phyloP scores from a whole-genome alignment of 2,113 vertebrate genomes.

The Syngnathus floridae region DNA sequence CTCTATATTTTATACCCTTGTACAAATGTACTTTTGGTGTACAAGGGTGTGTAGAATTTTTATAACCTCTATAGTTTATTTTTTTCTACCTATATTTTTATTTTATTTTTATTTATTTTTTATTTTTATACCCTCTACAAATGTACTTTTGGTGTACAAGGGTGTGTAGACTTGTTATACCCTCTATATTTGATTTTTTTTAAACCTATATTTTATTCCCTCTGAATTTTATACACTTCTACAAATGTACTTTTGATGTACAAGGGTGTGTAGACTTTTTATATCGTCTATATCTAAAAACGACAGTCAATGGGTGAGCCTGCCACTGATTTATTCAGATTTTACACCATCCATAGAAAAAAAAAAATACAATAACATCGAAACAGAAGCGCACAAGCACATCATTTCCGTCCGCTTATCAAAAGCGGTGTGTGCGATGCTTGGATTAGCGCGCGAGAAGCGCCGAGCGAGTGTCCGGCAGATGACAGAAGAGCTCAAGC shows the following conservation, averaged over 20 bases:
- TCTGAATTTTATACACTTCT: too few relatives aligned
- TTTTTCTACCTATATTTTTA: too few relatives aligned
- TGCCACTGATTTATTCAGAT: neutral
- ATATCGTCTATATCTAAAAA: neutral
- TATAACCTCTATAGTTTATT: too few relatives aligned
- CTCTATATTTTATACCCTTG: too few relatives aligned
- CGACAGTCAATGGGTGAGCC: neutral
- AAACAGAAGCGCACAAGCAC: neutral
- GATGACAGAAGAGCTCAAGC: conserved; percentile 36
- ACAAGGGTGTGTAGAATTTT: too few relatives aligned
- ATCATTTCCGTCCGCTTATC: neutral
- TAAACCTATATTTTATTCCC: too few relatives aligned
- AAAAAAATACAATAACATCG: conserved; percentile 8
- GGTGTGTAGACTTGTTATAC: too few relatives aligned
- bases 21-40: too few relatives aligned
- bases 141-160: too few relatives aligned
- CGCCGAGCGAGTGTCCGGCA: conserved; percentile 24
- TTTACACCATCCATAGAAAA: neutral
- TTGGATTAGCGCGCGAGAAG: conserved; percentile 26
- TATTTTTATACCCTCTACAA: too few relatives aligned
- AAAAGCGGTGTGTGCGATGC: conserved; percentile 6
- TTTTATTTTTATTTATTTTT: too few relatives aligned
- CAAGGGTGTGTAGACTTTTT: neutral
- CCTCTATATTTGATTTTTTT: too few relatives aligned
- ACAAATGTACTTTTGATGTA: neutral